Evolutionary conservation across 1,140 invertebrate species (phyloP).

Genomic region (Calephelis virginiensis): DNA sequence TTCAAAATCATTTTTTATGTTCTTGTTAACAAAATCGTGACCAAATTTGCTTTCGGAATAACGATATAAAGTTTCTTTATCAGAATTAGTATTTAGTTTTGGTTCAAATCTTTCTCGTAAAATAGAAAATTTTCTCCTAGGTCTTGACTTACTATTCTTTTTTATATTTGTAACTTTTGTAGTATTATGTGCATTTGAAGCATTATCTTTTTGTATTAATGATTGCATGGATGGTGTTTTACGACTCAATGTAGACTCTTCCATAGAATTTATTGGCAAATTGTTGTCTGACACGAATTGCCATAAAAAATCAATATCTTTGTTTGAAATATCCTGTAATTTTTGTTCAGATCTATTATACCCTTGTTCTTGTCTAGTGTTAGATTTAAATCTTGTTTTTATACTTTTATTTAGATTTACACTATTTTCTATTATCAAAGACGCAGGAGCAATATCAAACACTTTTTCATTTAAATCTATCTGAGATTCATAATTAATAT

Average conservation of each 20-base stretch:
- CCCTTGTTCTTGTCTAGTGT: slow-evolving; percentile 48
- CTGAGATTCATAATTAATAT: slow-evolving; percentile 46
- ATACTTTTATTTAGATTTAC: slow-evolving; percentile 45
- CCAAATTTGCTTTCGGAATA: slow-evolving; percentile 50
- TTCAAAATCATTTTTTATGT: slow-evolving; percentile 58
- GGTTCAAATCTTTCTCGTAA: slow-evolving; percentile 81
- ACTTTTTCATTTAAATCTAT: slow-evolving; percentile 49
- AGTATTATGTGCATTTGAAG: slow-evolving; percentile 39
- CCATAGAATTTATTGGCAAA: slow-evolving; percentile 47
- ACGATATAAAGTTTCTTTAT: slow-evolving; percentile 71
- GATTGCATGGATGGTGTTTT: slow-evolving; percentile 74
- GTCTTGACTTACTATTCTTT: slow-evolving; percentile 66
- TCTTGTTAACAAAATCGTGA: slow-evolving; percentile 47
- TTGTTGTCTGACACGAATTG: slow-evolving; percentile 71
- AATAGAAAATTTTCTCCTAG: slow-evolving; percentile 81
- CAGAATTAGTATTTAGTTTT: slow-evolving; percentile 67
- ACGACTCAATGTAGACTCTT: slow-evolving; percentile 56
- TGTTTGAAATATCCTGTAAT: slow-evolving; percentile 69
- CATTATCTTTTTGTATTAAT: slow-evolving; percentile 67
- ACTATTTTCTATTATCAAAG: slow-evolving; percentile 34
- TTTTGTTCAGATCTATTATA: slow-evolving; percentile 48
- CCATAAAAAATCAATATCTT: slow-evolving; percentile 74
- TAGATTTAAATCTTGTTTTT: slow-evolving; percentile 44
- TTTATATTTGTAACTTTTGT: slow-evolving; percentile 63
- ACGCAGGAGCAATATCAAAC: slow-evolving; percentile 34